Conservation (phyloP, 2,888 invertebrate species). For the Rhingia campestris region DNA sequence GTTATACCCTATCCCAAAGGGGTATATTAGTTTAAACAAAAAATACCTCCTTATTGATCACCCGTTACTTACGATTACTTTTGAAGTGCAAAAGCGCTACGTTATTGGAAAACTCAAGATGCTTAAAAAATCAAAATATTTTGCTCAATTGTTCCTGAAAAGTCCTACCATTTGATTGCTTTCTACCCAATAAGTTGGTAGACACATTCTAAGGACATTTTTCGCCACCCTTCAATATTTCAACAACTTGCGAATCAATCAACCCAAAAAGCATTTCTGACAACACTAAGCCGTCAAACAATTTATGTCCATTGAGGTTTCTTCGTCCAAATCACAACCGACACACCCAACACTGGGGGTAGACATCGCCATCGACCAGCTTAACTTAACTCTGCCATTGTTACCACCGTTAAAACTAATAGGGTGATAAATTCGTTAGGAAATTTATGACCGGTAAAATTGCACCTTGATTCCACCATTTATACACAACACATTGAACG, state of each 20-base stretch:
- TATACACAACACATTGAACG: conserved; percentile 14
- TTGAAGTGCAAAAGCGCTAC: too few species aligned
- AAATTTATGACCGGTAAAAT: conserved; percentile 74
- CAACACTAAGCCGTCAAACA: conserved; percentile 55
- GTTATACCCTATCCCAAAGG: too few species aligned
- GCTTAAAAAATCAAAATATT: too few species aligned
- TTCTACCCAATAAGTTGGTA: not conserved
- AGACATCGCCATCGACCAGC: conserved; percentile 41
- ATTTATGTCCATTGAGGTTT: conserved; percentile 43
- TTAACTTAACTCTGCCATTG: conserved; percentile 56
- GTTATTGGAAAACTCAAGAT: too few species aligned
- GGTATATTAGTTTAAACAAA: too few species aligned
- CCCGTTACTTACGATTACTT: too few species aligned
- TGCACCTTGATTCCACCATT: conserved; percentile 69
- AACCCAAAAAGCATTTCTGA: conserved; percentile 50
- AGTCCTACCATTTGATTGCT: too few species aligned
- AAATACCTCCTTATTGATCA: too few species aligned
- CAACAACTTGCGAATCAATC: conserved; percentile 41
- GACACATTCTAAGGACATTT: not conserved
- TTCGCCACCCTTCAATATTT: not conserved
- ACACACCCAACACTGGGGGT: conserved; percentile 33
- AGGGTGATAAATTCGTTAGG: conserved; percentile 70
- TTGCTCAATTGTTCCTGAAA: too few species aligned
- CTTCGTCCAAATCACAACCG: conserved; percentile 16
- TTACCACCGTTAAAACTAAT: conserved; percentile 72